Evolutionary conservation across 2,888 invertebrate genomes (phyloP).

Genomic region (Ptycholaimellus sp.): DNA sequence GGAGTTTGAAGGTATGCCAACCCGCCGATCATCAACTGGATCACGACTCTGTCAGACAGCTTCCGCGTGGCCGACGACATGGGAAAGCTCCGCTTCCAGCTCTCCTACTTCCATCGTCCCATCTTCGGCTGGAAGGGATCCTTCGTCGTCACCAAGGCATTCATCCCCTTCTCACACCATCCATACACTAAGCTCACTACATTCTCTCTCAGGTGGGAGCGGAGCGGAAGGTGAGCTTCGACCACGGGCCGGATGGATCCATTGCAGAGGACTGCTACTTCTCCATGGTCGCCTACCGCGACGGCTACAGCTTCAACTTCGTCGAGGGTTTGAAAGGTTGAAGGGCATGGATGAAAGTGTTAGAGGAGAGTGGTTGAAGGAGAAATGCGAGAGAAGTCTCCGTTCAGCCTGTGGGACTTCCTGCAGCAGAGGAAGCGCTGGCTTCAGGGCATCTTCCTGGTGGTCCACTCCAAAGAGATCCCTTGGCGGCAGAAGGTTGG

Average conservation of each 20-base stretch:
- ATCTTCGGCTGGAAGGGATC: constrained; percentile 94
- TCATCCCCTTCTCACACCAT: not conserved
- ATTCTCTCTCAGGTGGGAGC: constrained; percentile 34
- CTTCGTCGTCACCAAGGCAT: constrained; percentile 74
- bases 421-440: constrained; percentile 84
- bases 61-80: constrained; percentile 66
- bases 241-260: constrained; percentile 82
- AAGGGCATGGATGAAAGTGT: not conserved
- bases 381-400: constrained; percentile 96
- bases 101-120: constrained; percentile 73
- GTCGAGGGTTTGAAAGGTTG: constrained; percentile 42
- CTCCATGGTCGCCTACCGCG: constrained; percentile 71
- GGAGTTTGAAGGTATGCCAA: constrained; percentile 60
- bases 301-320: constrained; percentile 76
- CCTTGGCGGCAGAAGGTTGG: constrained; percentile 17
- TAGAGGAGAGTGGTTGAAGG: constrained; percentile 26
- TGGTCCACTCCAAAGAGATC: constrained; percentile 27
- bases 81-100: constrained; percentile 78
- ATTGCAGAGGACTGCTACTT: constrained; percentile 95
- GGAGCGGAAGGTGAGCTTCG: constrained; percentile 72
- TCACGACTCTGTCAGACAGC: constrained; percentile 79
- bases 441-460: constrained; percentile 40
- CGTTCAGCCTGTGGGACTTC: constrained; percentile 77
- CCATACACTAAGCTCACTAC: not conserved
- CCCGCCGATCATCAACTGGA: constrained; percentile 78